A percentile compares a stretch with the other conserved stretches of the same genome.
Conservation (phyloP, 2,113 vertebrate species). For the Puntigrus tetrazona region DNA sequence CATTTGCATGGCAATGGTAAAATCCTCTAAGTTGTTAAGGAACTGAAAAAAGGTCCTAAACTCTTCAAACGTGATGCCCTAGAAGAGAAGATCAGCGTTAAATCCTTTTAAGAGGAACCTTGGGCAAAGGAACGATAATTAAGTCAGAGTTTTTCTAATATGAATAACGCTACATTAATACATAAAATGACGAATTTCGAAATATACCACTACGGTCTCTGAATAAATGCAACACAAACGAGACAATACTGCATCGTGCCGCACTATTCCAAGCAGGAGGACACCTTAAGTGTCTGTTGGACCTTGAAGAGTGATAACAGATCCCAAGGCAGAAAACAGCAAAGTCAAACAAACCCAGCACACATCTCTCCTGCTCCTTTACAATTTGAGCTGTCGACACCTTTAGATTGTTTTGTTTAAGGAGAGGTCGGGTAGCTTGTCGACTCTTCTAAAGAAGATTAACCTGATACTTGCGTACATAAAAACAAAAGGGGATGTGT, state of each 20-base stretch:
- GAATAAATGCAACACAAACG: conserved; percentile 61
- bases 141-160: conserved; percentile 1
- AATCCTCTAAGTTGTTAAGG: conserved; percentile 98
- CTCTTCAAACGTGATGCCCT: conserved; percentile 98
- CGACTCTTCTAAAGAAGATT: conserved; percentile 78
- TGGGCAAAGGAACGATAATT: background rate
- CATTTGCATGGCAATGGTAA: conserved; percentile 98
- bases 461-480: conserved; percentile 82
- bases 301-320: conserved; percentile 75
- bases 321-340: conserved; percentile 56
- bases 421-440: conserved; percentile 77
- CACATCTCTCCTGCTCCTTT: conserved; percentile 69
- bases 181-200: conserved; percentile 47
- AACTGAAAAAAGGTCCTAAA: conserved; percentile 99
- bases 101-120: background rate
- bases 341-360: conserved; percentile 71
- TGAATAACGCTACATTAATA: no score
- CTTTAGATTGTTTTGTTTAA: conserved; percentile 66
- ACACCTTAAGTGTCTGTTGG: conserved; percentile 66
- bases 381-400: conserved; percentile 76
- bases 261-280: conserved; percentile 63
- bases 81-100: conserved; percentile 53
- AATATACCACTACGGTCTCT: background rate
- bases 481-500: conserved; percentile 79
- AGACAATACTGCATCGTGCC: conserved; percentile 65